Evolutionary conservation across 2,888 invertebrate species (phyloP), one percentile per base, ranked within the genome.

Genomic region (Odontothrips loti): DNA sequence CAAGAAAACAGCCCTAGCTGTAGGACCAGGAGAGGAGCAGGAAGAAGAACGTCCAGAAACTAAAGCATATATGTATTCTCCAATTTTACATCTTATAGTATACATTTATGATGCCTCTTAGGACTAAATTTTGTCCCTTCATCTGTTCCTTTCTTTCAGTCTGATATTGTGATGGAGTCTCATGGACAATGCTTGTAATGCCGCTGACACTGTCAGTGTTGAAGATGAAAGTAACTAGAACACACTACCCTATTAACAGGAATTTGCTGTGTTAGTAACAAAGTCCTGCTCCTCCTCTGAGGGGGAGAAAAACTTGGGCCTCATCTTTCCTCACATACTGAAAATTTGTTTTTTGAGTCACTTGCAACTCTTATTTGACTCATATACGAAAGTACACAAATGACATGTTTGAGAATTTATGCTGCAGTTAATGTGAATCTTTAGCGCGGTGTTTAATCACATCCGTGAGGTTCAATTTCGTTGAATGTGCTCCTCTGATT

Each of bases 81-180:
- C 34, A 43, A 43, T 43, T 43, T 43, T 43, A n/a, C n/a, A n/a
- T n/a, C n/a, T n/a, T n/a, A n/a, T n/a, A n/a, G n/a, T n/a, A n/a
- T 43, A 4, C 34, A 6, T 43, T 43, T 43, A 6, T 6, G 34
- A 43, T 43, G 34, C 34, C 34, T 43, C 34, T 43, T 43, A 43
- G 34, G 34, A 43, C 34, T 6, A 80, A 12, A 80, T 27, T 80
- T 47, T 17, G 48, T 34, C 79, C 48, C 47, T 34, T 15, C 23
- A n/a, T 79, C 48, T 79, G 47, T 79, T 79, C 48, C 79, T 79
- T 79, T 79, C 79, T 79, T 43, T 79, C 47, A 79, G 79, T 79
- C 79, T 79, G 79, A 79, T 47, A 17, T 34, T 20, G 29, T 34
- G 43, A 79, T 34, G 43, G 17, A 79, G 12, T 34, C 17, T 43